Base-by-base conservation (phyloP, 2,888 invertebrate genomes). In the Ectemnius continuus region DNA sequence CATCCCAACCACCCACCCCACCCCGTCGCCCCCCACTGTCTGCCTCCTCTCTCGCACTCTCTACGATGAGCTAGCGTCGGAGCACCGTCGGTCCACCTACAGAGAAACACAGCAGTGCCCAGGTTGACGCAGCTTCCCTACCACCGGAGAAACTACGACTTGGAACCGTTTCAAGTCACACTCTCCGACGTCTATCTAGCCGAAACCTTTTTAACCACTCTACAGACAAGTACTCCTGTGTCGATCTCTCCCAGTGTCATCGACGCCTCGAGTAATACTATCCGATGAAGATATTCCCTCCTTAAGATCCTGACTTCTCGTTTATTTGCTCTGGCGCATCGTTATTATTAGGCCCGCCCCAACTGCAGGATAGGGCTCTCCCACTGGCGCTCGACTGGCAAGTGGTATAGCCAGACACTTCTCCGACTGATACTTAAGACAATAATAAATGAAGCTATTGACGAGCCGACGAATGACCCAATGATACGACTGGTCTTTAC, bases 131-230 rank as follows among this genome's bases (percentile, higher is more conserved):
- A 13, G 61, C 36, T 36, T 36, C 8, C 63, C 26, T 26, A 59
- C 5, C 26, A 52, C 23, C 45, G 56, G 63, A 62, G 20, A n/a
- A 47, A 13, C 47, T 48, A 46, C 47, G 20, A 61, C 61, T 61
- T 48, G 62, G 62, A 62, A 56, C 4, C 48, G 66, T 58, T 60
- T 52, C 66, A 52, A 61, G 13, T 36, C 36, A 36, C 52, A 70
- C 61, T 62, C 65, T 52, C n/a, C 57, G 65, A 61, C 76, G 63
- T 13, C 58, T 61, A 70, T n/a, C 46, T 61, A 46, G 63, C 56
- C 61, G 58, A 61, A 76, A 77, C 76, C 77, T 76, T 75, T 76
- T 76, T 64, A 73, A 67, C 69, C 63, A 59, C 69, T 63, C 74
- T 63, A 23, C 14, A 48, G 14, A 75, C 63, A 66, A 65, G 45